Evolutionary conservation across 2,888 invertebrate species (phyloP), one percentile per base, ranked within the genome.

Genomic region (Leptopilina myrica): DNA sequence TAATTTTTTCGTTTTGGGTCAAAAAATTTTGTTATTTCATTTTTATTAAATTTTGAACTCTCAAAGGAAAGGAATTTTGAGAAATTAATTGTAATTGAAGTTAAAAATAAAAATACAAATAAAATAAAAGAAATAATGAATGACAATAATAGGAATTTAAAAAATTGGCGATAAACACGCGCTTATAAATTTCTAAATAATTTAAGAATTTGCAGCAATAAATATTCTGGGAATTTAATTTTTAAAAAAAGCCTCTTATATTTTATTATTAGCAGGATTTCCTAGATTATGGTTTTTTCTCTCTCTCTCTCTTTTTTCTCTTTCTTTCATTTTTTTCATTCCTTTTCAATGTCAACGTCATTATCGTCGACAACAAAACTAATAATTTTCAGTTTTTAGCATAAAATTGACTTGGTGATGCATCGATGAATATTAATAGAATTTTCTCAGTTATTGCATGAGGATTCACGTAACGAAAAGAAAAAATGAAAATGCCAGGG

Each of bases 401-500:
- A 49, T 67, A 14, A 67, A 20, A 67, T 49, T 67, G 67, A 67
- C 67, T 67, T 67, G 67, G 12, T 20, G 67, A 67, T 67, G 67
- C 12, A 43, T 49, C 49, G 49, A 67, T 69, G 69, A 69, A 69
- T 69, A 69, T 69, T 69, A 67, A 67, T 53, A 12, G 14, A 53
- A 69, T 53, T 69, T 69, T 69, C 69, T 69, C 67, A 56, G 49
- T 56, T 62, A 62, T 62, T 69, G 33, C 69, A n/a, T 9, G 69
- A 69, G 56, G 53, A 69, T 69, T 53, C 56, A 69, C 33, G 69
- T 56, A 56, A 69, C 12, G 12, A 20, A 49, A 49, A 12, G 26
- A 53, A 69, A 20, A 69, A 49, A 49, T 49, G 20, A 49, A 53
- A 49, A 49, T 67, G 20, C 67, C 67, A 69, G 53, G 33, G 69